These are phyloP conservation scores for Phenganax subtilis DNA, from an alignment of 92 coral and sea anemone species.

Conservation along the genomic window DNA sequence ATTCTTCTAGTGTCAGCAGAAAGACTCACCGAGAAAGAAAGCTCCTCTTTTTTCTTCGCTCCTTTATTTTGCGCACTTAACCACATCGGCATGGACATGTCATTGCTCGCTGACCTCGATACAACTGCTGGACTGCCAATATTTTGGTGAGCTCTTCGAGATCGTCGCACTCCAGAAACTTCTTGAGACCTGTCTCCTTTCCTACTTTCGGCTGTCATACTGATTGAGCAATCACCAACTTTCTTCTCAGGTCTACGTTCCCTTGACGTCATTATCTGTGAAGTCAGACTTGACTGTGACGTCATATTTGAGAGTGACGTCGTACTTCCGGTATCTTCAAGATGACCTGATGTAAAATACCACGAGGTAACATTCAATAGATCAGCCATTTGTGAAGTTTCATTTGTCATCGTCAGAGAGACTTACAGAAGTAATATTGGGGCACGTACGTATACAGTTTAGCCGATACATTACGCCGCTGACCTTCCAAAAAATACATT, in stretches of 20 bases:
- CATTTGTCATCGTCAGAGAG: no score
- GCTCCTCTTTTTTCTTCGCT: background rate
- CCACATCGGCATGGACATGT: conserved; percentile 25
- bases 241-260: background rate
- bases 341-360: background rate
- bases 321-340: background rate
- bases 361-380: background rate
- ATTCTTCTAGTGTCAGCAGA: background rate
- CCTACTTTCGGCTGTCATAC: background rate
- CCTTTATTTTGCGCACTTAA: conserved; percentile 14
- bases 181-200: background rate
- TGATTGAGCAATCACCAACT: background rate
- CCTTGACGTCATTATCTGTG: background rate
- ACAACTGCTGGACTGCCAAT: background rate
- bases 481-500: no score
- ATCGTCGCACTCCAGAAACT: background rate
- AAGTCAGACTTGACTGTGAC: background rate
- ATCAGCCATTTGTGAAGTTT: no score
- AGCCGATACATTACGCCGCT: background rate
- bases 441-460: background rate
- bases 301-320: background rate
- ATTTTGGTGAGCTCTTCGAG: background rate
- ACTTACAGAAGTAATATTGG: no score
- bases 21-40: conserved; percentile 1
- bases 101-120: background rate